A percentile compares a stretch with the other conserved stretches of the same genome.
phyloP scores from a whole-genome alignment of 2,888 invertebrate genomes.

The Phytoseiulus persimilis region DNA sequence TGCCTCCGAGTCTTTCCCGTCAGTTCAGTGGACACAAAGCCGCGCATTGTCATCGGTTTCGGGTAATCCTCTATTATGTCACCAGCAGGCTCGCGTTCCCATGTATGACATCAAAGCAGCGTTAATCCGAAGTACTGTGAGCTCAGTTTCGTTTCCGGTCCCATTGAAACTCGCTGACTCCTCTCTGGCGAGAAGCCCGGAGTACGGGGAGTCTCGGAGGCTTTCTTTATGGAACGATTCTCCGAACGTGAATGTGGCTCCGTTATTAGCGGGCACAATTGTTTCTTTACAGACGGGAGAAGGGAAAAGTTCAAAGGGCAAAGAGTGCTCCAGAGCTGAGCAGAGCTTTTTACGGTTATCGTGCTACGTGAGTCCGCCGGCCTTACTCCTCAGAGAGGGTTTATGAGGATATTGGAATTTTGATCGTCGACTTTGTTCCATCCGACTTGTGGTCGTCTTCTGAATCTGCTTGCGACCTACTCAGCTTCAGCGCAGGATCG shows the following conservation, averaged over 20 bases:
- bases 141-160: background rate
- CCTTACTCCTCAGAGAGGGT: background rate
- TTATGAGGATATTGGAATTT: background rate
- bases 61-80: background rate
- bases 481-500: background rate
- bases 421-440: background rate
- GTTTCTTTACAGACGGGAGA: background rate
- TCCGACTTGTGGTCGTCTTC: background rate
- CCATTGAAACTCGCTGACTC: background rate
- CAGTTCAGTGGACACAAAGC: background rate
- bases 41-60: background rate
- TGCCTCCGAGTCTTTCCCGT: background rate
- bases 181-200: background rate
- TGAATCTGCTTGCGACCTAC: background rate
- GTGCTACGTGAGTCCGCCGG: background rate
- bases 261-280: background rate
- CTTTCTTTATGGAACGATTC: background rate
- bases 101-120: background rate
- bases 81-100: background rate
- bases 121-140: background rate
- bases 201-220: background rate
- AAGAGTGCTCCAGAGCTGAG: background rate
- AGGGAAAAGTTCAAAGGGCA: background rate
- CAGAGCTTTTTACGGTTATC: constrained; percentile 5
- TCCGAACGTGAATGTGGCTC: background rate